phyloP scores from a whole-genome alignment of 2,113 vertebrate genomes.

The Pundamilia nyererei region DNA sequence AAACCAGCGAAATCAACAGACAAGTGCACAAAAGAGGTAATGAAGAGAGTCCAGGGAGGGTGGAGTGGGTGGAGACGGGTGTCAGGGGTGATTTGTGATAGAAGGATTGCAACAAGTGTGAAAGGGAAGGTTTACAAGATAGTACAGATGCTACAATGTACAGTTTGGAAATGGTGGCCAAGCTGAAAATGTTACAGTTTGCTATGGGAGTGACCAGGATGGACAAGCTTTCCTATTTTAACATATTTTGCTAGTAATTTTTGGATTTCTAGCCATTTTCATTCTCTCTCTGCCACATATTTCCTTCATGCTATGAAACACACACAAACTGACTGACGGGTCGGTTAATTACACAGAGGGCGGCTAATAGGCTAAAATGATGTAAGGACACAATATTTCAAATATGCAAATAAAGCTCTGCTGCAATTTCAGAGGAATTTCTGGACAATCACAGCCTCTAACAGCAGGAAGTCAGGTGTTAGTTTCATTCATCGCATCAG shows the following conservation, averaged over 20 bases:
- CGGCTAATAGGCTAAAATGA: conserved; percentile 21
- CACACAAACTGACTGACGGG: conserved; percentile 13
- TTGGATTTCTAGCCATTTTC: not conserved
- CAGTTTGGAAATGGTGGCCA: not conserved
- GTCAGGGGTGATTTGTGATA: not conserved
- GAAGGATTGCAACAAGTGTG: not conserved
- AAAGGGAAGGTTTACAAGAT: not conserved
- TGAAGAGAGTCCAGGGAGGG: not conserved
- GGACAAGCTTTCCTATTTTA: not conserved
- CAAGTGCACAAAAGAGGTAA: not conserved
- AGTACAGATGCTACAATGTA: not conserved
- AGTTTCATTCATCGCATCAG: conserved; percentile 38
- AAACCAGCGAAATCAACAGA: not conserved
- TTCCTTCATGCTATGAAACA: not conserved
- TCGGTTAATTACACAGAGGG: conserved; percentile 16
- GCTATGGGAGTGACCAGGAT: not conserved
- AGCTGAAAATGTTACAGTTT: not conserved
- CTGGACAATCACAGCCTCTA: not conserved
- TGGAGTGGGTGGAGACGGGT: not conserved
- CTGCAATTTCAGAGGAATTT: conserved; percentile 52
- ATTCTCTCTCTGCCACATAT: not conserved
- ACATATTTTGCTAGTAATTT: not conserved
- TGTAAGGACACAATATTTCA: conserved; percentile 53
- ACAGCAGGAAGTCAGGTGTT: conserved; percentile 40
- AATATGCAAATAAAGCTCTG: conserved; percentile 23